Evolutionary conservation across 2,113 vertebrate genomes (phyloP).

Genomic region (Bujurquina vittata): DNA sequence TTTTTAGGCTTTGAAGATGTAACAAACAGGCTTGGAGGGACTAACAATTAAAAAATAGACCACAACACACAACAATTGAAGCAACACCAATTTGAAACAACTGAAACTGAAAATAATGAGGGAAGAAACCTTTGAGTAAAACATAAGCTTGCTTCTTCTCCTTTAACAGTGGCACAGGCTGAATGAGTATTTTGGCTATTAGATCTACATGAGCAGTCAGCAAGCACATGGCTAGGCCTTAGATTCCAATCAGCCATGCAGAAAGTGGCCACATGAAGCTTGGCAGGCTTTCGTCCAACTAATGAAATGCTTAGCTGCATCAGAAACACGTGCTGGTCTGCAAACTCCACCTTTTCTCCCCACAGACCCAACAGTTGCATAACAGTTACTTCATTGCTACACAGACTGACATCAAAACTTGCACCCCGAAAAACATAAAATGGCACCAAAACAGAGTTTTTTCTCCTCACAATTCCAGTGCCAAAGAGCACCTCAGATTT

Average conservation of each 20-base stretch:
- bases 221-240: slow-evolving; percentile 13
- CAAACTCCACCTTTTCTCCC: slow-evolving; percentile 6
- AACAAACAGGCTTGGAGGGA: too few relatives aligned
- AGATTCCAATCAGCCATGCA: slow-evolving; percentile 29
- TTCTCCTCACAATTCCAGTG: not conserved
- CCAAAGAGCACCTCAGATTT: not conserved
- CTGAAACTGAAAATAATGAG: not conserved
- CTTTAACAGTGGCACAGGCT: slow-evolving; percentile 16
- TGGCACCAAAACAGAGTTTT: not conserved
- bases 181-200: slow-evolving; percentile 7
- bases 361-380: slow-evolving; percentile 23
- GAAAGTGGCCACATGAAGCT: slow-evolving; percentile 33
- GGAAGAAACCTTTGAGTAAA: not conserved
- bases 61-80: too few relatives aligned
- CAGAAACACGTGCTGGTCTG: slow-evolving; percentile 39
- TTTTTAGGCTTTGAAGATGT: too few relatives aligned
- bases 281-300: slow-evolving; percentile 7
- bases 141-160: not conserved
- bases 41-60: too few relatives aligned
- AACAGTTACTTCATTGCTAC: slow-evolving; percentile 30
- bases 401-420: not conserved
- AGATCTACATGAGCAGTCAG: slow-evolving; percentile 38
- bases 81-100: too few relatives aligned
- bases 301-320: slow-evolving; percentile 39
- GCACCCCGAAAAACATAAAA: not conserved